phyloP scores from a whole-genome alignment of 64 coral and sea anemone genomes.

The Pocillopora damicornis region DNA sequence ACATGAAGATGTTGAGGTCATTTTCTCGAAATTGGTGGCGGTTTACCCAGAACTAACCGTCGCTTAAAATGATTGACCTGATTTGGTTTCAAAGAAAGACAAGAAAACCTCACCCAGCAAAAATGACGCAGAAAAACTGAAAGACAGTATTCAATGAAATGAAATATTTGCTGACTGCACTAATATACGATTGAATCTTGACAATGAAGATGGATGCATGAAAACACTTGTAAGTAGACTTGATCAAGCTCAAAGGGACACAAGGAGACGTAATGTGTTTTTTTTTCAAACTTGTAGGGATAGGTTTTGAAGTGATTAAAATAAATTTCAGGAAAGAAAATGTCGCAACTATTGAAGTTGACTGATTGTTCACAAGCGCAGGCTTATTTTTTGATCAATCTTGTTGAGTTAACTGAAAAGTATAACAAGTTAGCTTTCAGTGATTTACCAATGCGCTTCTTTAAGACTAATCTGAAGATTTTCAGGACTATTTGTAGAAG shows the following conservation, averaged over 20 bases:
- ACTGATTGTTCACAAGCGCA: slow-evolving; percentile 15
- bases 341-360: background rate
- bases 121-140: no score
- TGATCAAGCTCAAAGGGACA: background rate
- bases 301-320: background rate
- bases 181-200: background rate
- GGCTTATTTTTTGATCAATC: slow-evolving; percentile 24
- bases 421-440: background rate
- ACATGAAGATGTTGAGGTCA: no score
- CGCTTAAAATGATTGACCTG: no score
- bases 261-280: background rate
- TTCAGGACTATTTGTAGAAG: no score
- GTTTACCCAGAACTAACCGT: no score
- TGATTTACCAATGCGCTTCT: slow-evolving; percentile 5
- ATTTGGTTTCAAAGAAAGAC: no score
- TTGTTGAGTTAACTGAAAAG: background rate
- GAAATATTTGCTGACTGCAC: background rate
- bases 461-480: background rate
- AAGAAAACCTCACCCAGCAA: no score
- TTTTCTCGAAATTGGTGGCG: no score
- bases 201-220: background rate
- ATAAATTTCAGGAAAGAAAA: background rate
- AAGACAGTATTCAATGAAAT: no score
- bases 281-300: background rate
- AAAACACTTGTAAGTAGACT: background rate